Conservation (phyloP, 2,888 invertebrate species). For the Trisateles emortualis region DNA sequence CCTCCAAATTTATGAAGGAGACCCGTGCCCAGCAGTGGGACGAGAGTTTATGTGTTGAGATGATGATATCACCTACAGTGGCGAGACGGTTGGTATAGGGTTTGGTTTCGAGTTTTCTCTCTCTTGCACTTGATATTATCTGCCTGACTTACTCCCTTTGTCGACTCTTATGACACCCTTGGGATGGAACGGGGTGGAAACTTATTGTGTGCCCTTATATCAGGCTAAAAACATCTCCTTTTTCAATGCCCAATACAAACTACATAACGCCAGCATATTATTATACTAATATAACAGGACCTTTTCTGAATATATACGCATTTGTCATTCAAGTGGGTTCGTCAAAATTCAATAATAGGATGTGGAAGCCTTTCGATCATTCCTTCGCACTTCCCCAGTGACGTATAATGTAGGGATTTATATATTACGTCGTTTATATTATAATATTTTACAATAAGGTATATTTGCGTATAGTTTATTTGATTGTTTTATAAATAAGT, state of each 20-base stretch:
- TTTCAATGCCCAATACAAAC: not conserved
- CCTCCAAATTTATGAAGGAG: no score
- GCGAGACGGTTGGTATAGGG: no score
- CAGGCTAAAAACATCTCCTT: not conserved
- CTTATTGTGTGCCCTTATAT: not conserved
- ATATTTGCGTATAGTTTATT: no score
- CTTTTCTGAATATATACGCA: constrained; percentile 22
- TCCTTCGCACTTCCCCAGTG: not conserved
- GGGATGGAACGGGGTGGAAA: no score
- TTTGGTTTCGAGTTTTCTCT: no score
- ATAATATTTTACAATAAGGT: not conserved
- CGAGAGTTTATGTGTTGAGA: no score
- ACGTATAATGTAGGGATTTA: constrained; percentile 2
- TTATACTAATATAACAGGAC: constrained; percentile 8
- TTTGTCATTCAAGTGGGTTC: constrained; percentile 32
- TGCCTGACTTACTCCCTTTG: no score
- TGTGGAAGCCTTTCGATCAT: constrained; percentile 1
- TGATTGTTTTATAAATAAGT: no score
- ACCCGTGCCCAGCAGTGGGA: no score
- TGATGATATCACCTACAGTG: no score
- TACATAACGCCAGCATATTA: not conserved
- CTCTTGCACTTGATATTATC: no score
- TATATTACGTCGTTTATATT: not conserved
- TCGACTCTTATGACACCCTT: no score
- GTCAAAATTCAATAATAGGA: constrained; percentile 22